Base-by-base conservation (phyloP, 2,113 vertebrate genomes). In the Xiphorhynchus elegans region DNA sequence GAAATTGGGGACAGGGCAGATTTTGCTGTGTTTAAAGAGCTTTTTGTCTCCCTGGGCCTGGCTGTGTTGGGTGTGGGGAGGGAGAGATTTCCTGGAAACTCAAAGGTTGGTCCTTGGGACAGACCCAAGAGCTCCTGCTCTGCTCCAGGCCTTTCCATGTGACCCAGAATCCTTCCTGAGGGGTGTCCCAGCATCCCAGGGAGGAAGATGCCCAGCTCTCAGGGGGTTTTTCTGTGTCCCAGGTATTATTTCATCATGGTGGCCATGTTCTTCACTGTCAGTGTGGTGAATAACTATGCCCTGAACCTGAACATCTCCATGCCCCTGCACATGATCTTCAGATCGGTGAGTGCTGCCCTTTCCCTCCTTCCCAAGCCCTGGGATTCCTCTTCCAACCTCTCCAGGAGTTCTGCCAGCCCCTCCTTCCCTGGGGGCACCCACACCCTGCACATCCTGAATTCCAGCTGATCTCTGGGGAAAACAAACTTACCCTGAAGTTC, bases 271-370 rank as follows among this genome's bases (percentile, higher is more conserved):
- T 99, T 99, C 98, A 98, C 99, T 0, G 98, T 99, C 96, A 99
- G 99, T 1, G 99, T 99, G 94, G 98, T 99, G 90, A 99, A 99
- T 97, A 99, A 99, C 97, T 99, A 99, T 3, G 99, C 99, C 63
- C 98, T 99, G 85, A 99, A 99, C 90, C 98, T 99, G 90, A 99
- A 99, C 94, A 99, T 99, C 0, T 98, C 99, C 46, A 99, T 99
- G 99, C 99, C 99, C 0, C 96, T 99, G 89, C 99, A 99, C 93
- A 99, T 99, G 99, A 99, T 99, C 97, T 99, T 99, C 97, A 98
- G 99, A 99, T 99, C 99, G 16, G 99, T 99, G 95, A 98, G 99
- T 9, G 13, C 49, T 50, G 49, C 49, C 49, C 49, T 13, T 13
- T 98, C 40, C 33, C 6, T 58, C 84, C 33, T 55, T 26, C 59